phyloP scores from a whole-genome alignment of 2,797 vertebrate genomes.

The Tamandua tetradactyla region DNA sequence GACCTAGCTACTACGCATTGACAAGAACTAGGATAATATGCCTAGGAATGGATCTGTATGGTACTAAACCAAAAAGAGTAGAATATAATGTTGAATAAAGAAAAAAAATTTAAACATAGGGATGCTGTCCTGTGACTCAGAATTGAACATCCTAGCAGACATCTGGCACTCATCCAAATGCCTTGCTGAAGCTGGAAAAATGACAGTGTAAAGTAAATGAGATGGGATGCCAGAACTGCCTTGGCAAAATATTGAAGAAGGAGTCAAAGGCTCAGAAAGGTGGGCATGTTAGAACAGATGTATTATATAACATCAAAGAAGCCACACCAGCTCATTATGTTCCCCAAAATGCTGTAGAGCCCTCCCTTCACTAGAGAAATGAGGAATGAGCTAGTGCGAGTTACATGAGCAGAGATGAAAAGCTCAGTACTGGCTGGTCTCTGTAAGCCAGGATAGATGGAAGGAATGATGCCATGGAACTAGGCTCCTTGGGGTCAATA shows the following conservation, averaged over 20 bases:
- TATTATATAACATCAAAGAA: background rate
- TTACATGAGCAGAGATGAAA: background rate
- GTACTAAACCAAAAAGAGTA: background rate
- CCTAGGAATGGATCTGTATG: background rate
- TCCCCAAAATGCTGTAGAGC: background rate
- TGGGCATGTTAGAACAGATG: too few relatives aligned
- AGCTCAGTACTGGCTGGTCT: background rate
- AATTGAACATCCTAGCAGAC: background rate
- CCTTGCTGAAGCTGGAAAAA: background rate
- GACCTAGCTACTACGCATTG: background rate
- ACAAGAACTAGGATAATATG: background rate
- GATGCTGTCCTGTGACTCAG: background rate
- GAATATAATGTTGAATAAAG: background rate
- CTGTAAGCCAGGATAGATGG: background rate
- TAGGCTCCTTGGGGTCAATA: background rate
- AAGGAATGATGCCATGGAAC: background rate
- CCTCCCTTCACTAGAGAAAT: background rate
- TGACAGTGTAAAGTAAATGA: background rate
- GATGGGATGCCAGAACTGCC: background rate
- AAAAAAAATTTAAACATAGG: background rate
- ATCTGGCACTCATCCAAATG: background rate
- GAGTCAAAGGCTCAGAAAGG: background rate
- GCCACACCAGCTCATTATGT: background rate
- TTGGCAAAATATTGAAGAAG: background rate
- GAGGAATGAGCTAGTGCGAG: background rate